These are phyloP conservation scores for Melinopterus prodromus DNA, from an alignment of 2,888 invertebrate species.

Conservation along the genomic window DNA sequence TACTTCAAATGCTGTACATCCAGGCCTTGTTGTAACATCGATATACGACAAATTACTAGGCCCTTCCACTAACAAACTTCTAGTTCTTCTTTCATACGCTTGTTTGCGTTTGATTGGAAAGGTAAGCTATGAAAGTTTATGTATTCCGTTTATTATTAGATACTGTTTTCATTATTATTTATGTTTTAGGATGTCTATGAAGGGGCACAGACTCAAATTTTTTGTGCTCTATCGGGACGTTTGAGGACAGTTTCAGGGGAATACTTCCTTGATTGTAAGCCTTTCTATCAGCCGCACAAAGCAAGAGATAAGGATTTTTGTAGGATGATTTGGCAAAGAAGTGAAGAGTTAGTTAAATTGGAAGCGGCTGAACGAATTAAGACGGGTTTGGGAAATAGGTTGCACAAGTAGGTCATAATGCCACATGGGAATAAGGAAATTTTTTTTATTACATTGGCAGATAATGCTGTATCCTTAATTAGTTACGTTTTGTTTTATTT, in stretches of 20 bases:
- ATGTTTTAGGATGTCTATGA: conserved; percentile 28
- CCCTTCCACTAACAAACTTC: neutral
- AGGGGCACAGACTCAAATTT: conserved; percentile 43
- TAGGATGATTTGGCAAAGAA: conserved; percentile 40
- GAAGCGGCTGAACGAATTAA: conserved; percentile 11
- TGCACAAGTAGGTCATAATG: neutral
- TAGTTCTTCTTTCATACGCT: conserved; percentile 6
- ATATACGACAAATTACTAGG: conserved; percentile 23
- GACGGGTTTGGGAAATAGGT: neutral
- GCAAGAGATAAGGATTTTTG: conserved; percentile 37
- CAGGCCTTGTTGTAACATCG: conserved; percentile 53
- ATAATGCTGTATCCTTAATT: no score
- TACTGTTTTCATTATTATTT: neutral
- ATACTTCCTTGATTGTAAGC: conserved; percentile 41
- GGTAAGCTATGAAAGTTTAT: neutral
- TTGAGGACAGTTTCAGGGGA: conserved; percentile 40
- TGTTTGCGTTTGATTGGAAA: conserved; percentile 8
- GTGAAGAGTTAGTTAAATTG: conserved; percentile 41
- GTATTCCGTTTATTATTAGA: neutral
- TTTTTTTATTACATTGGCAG: no score
- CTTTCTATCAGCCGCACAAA: conserved; percentile 35
- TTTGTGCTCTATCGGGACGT: conserved; percentile 40
- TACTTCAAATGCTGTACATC: conserved; percentile 55
- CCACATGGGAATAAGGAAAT: no score
- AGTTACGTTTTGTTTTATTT: no score